Evolutionary conservation across 2,888 invertebrate genomes (phyloP).

Genomic region (Scaptomyza flava): DNA sequence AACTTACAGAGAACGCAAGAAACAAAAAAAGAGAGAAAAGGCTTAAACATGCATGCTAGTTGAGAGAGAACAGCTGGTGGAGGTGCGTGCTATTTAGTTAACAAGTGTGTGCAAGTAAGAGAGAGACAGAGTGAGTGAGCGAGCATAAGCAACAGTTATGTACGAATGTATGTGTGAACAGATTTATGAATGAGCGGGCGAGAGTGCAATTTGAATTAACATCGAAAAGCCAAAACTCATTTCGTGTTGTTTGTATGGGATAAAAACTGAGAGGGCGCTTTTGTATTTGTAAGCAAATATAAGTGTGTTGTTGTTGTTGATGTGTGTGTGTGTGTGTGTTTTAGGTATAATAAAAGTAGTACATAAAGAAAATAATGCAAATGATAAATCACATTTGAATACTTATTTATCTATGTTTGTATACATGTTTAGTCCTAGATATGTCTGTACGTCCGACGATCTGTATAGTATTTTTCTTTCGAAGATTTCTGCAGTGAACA

Average conservation of each 20-base stretch:
- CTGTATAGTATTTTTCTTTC: no score
- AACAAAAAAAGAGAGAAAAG: conserved; percentile 20
- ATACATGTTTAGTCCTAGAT: background rate
- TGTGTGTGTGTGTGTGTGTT: conserved; percentile 16
- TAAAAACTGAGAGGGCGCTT: conserved; percentile 7
- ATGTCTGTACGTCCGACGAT: conserved; percentile 5
- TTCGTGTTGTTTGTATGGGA: background rate
- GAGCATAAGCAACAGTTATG: conserved; percentile 5
- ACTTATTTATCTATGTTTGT: conserved; percentile 2
- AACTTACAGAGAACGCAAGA: no score
- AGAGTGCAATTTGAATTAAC: conserved; percentile 18
- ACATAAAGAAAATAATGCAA: conserved; percentile 30
- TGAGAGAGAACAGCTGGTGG: conserved; percentile 9
- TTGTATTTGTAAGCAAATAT: conserved; percentile 15
- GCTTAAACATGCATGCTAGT: background rate
- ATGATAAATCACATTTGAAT: conserved; percentile 15
- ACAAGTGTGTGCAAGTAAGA: conserved; percentile 12
- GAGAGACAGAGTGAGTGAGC: conserved; percentile 7
- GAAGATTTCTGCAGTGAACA: background rate
- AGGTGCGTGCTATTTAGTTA: conserved; percentile 5
- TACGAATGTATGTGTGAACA: background rate
- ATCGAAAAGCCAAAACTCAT: conserved; percentile 3
- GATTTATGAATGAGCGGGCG: conserved; percentile 31
- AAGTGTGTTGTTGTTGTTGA: conserved; percentile 10
- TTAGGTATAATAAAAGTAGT: conserved; percentile 9